Evolutionary conservation across 2,888 invertebrate genomes (phyloP).

Genomic region (Hymenopus coronatus): DNA sequence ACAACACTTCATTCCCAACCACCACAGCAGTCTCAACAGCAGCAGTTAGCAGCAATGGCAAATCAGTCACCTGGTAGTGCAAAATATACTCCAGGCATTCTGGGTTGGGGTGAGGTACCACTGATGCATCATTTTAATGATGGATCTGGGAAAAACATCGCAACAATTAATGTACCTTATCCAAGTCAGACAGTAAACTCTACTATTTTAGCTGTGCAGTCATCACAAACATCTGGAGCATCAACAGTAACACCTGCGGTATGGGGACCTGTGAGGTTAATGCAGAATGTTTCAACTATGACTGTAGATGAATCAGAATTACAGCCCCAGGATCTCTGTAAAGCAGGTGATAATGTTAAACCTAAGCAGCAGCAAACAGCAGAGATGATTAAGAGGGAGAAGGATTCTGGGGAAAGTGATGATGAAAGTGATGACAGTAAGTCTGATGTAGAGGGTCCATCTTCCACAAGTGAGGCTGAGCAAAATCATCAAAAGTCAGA

Average conservation of each 20-base stretch:
- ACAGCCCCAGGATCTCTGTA: conserved; percentile 20
- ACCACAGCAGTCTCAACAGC: conserved; percentile 4
- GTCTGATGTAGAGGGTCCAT: conserved; percentile 21
- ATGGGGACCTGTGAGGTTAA: conserved; percentile 30
- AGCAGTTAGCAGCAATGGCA: conserved; percentile 19
- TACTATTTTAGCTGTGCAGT: conserved; percentile 23
- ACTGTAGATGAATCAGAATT: conserved; percentile 17
- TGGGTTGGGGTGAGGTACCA: conserved; percentile 32
- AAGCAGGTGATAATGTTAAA: conserved; percentile 2
- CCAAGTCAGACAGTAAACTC: conserved; percentile 11
- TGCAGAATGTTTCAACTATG: conserved; percentile 24
- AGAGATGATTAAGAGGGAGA: conserved; percentile 1
- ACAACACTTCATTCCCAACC: not conserved
- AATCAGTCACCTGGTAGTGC: not conserved
- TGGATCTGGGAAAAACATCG: conserved; percentile 2
- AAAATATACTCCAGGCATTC: conserved; percentile 21
- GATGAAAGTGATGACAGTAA: conserved; percentile 35
- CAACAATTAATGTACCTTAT: conserved; percentile 26
- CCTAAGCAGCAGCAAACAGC: not conserved
- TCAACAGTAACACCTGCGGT: conserved; percentile 9
- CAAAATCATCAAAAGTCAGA: not conserved
- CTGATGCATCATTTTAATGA: conserved; percentile 25
- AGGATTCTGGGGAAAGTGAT: conserved; percentile 35
- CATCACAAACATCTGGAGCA: not conserved
- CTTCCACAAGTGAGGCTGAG: conserved; percentile 23